These are phyloP conservation scores for Strigamia maritima DNA, from an alignment of 2,888 invertebrate genomes.

Conservation along the genomic window DNA sequence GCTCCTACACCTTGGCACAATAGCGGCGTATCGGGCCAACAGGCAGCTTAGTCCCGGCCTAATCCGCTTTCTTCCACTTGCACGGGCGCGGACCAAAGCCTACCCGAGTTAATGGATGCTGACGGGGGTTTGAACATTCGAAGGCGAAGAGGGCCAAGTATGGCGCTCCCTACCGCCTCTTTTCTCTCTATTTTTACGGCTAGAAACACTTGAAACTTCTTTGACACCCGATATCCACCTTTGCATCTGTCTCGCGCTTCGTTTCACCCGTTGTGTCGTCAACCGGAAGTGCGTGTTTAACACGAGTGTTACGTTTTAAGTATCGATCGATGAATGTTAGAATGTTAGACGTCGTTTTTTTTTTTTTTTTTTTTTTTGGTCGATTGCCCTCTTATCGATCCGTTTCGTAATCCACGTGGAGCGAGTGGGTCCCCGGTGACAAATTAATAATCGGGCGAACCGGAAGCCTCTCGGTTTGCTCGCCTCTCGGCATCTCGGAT, in stretches of 20 bases:
- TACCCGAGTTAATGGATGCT: constrained; percentile 20
- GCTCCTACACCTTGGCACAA: constrained; percentile 37
- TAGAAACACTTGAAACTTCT: not conserved
- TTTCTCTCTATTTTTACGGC: not conserved
- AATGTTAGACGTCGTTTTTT: no score
- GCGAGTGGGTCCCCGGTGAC: not conserved
- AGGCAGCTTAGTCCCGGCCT: constrained; percentile 16
- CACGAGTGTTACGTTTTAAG: not conserved
- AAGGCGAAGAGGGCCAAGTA: no score
- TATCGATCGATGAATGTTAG: not conserved
- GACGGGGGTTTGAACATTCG: not conserved
- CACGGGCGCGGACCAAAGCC: constrained; percentile 20
- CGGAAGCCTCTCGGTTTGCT: not conserved
- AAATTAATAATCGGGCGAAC: not conserved
- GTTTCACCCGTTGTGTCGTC: not conserved
- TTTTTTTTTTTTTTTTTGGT: not conserved
- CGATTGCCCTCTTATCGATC: constrained; percentile 3
- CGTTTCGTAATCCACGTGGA: not conserved
- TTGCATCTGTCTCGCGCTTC: constrained; percentile 5
- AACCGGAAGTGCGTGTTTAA: not conserved
- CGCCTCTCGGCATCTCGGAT: no score
- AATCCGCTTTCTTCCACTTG: constrained; percentile 38
- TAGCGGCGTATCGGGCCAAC: constrained; percentile 23
- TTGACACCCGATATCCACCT: constrained; percentile 17
- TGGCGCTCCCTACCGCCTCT: not conserved